Evolutionary conservation across 2,113 vertebrate species (phyloP).

Genomic region (Mohoua ochrocephala): DNA sequence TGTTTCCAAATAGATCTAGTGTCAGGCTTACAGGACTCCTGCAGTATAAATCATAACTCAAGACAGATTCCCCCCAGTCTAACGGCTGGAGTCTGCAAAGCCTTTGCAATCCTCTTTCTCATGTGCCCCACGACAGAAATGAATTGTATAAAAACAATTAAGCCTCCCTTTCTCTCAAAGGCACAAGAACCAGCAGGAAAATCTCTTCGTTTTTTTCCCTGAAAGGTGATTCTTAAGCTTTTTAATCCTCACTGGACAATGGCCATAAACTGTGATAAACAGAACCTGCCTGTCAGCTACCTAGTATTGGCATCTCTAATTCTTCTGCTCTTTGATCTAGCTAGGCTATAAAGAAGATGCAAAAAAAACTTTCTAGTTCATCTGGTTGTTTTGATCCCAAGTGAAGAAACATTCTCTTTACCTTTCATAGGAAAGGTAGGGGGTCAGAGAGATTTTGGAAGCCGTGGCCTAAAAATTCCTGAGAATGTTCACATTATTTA

Average conservation of each 20-base stretch:
- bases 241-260: background rate
- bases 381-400: background rate
- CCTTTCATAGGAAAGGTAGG: rapidly evolving
- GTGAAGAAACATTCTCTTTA: background rate
- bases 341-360: background rate
- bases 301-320: background rate
- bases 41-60: background rate
- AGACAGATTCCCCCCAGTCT: background rate
- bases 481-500: background rate
- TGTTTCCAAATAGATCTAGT: background rate
- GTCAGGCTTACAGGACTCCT: background rate
- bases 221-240: background rate
- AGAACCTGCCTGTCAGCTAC: background rate
- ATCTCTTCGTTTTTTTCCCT: background rate
- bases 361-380: background rate
- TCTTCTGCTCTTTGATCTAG: background rate
- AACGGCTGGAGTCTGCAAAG: background rate
- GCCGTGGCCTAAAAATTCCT: background rate
- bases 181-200: background rate
- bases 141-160: background rate
- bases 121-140: background rate
- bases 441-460: background rate
- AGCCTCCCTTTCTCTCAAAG: background rate
- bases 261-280: background rate
- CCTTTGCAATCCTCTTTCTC: background rate